Evolutionary conservation across 2,888 invertebrate species (phyloP).

Genomic region (Eupithecia vulgata): DNA sequence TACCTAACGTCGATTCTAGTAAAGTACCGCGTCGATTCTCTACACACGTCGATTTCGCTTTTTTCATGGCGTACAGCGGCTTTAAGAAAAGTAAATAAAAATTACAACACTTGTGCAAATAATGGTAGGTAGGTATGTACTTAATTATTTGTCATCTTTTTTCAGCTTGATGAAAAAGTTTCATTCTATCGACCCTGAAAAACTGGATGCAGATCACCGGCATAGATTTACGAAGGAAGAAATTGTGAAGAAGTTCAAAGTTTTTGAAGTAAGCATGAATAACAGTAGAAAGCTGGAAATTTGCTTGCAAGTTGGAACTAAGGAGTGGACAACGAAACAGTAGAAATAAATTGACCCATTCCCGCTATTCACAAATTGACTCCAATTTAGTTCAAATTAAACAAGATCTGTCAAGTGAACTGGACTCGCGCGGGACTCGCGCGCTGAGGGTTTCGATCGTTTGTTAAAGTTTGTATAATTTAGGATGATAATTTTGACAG

Average conservation of each 20-base stretch:
- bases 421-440: no score
- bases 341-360: not conserved
- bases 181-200: slow-evolving; percentile 74
- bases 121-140: not conserved
- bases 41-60: no score
- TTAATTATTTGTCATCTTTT: slow-evolving; percentile 27
- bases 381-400: not conserved
- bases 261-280: slow-evolving; percentile 81
- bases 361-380: not conserved
- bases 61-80: no score
- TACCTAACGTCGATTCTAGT: no score
- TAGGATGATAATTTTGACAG: no score
- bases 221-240: slow-evolving; percentile 80
- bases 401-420: no score
- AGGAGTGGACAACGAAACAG: not conserved
- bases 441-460: no score
- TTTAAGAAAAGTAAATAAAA: no score
- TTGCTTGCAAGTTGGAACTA: not conserved
- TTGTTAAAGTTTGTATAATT: no score
- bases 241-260: slow-evolving; percentile 85
- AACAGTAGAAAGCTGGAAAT: not conserved
- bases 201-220: slow-evolving; percentile 70
- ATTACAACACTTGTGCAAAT: not conserved
- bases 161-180: slow-evolving; percentile 85
- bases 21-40: no score